Percentiles rank a stretch among this genome's conserved stretches.
Conservation (phyloP, 2,888 invertebrate genomes). For the Pyrochroa serraticornis region DNA sequence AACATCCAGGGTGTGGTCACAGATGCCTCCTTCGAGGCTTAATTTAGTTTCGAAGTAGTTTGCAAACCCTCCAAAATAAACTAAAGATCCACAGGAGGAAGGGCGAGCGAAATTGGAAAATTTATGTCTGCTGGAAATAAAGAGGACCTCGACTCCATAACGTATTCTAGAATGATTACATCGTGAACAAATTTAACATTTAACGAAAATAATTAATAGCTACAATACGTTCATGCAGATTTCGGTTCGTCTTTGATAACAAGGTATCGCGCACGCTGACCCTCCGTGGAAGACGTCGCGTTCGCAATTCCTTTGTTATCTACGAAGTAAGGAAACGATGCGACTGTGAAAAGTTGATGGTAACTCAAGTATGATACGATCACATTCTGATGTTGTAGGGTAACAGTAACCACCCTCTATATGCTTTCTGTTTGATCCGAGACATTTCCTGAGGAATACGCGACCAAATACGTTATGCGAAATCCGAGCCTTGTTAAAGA, state of each 20-base stretch:
- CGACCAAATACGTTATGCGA: conserved; percentile 41
- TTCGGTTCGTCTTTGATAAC: conserved; percentile 25
- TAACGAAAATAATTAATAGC: neutral
- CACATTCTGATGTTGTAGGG: conserved; percentile 46
- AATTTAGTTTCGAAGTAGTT: conserved; percentile 59
- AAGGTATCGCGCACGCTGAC: conserved; percentile 37
- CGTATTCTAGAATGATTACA: conserved; percentile 12
- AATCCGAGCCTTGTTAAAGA: conserved; percentile 14
- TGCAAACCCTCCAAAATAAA: conserved; percentile 47
- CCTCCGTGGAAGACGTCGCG: conserved; percentile 48
- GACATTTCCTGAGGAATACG: conserved; percentile 54
- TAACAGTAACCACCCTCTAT: conserved; percentile 59
- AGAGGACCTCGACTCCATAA: conserved; percentile 48
- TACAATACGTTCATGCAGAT: conserved; percentile 12
- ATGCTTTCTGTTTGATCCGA: conserved; percentile 61
- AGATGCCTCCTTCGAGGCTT: conserved; percentile 59
- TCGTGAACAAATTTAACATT: neutral
- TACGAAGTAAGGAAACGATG: conserved; percentile 46
- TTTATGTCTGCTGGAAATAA: conserved; percentile 56
- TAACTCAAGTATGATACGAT: conserved; percentile 9
- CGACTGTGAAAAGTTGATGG: conserved; percentile 43
- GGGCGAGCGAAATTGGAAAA: conserved; percentile 57
- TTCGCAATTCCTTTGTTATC: conserved; percentile 59
- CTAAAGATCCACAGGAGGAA: conserved; percentile 24
- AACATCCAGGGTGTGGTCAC: conserved; percentile 59